phyloP scores from a whole-genome alignment of 2,113 vertebrate genomes.

The Monarcha castaneiventris region DNA sequence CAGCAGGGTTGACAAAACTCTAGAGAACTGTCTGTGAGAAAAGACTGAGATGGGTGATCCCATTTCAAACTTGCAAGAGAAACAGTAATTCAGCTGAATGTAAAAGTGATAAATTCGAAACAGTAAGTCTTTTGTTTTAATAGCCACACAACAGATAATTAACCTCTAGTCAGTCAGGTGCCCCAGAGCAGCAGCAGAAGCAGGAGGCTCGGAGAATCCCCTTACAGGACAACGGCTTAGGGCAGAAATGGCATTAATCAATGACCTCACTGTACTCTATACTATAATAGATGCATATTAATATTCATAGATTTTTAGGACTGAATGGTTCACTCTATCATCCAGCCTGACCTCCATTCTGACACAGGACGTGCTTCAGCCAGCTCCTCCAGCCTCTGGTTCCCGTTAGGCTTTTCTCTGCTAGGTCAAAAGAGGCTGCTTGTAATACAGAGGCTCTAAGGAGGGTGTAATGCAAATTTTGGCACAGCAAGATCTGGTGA shows the following conservation, averaged over 20 bases:
- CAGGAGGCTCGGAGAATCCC: neutral
- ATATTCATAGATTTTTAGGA: constrained; percentile 54
- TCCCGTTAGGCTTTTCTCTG: neutral
- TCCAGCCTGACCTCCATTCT: constrained; percentile 30
- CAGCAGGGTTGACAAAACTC: neutral
- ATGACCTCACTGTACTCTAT: constrained; percentile 27
- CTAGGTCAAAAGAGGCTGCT: neutral
- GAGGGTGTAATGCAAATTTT: neutral
- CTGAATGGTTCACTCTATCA: constrained; percentile 39
- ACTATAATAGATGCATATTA: constrained; percentile 46
- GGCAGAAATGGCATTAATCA: constrained; percentile 44
- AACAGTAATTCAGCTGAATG: neutral
- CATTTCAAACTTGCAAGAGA: neutral
- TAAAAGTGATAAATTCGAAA: constrained; percentile 3
- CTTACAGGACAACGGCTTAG: neutral
- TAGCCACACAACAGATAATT: constrained; percentile 38
- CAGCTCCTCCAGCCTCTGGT: neutral
- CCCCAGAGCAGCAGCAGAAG: neutral
- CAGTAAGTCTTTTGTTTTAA: constrained; percentile 42
- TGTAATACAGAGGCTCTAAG: neutral
- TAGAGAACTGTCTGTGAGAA: neutral
- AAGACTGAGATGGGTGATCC: neutral
- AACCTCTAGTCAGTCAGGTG: constrained; percentile 3
- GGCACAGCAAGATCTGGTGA: neutral
- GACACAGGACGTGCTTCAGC: neutral